These are phyloP conservation scores for Drosophila obscura DNA, from an alignment of 1,140 invertebrate genomes.

Conservation along the genomic window DNA sequence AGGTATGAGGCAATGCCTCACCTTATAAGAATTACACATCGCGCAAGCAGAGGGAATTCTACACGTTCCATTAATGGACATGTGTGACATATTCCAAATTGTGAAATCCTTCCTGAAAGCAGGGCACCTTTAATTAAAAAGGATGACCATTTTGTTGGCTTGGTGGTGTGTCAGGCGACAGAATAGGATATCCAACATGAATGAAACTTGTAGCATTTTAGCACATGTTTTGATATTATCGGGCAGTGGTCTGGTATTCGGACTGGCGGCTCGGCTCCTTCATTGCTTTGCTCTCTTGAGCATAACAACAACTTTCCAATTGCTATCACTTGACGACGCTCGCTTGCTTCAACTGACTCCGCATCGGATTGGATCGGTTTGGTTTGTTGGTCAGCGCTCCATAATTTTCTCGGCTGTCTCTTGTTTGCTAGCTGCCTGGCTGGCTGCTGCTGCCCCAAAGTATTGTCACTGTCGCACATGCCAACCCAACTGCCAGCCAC, in stretches of 20 bases:
- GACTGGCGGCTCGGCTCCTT: slow-evolving; percentile 28
- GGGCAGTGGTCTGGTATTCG: slow-evolving; percentile 3
- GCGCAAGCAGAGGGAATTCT: background rate
- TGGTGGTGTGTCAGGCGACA: no score
- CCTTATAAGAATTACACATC: background rate
- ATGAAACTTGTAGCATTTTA: no score
- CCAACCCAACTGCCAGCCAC: slow-evolving; percentile 59
- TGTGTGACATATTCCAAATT: no score
- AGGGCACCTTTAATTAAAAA: no score
- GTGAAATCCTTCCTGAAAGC: no score
- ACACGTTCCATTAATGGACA: no score
- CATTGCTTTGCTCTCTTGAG: slow-evolving; percentile 42
- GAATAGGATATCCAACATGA: no score
- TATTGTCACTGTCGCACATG: slow-evolving; percentile 51
- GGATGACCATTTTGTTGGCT: no score
- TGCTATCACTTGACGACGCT: slow-evolving; percentile 21
- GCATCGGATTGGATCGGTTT: no score
- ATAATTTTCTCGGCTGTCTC: slow-evolving; percentile 62
- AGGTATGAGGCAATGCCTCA: background rate
- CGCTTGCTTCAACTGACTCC: no score
- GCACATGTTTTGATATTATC: no score
- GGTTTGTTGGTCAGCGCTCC: slow-evolving; percentile 63
- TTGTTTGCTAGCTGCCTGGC: slow-evolving; percentile 36
- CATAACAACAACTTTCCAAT: slow-evolving; percentile 78
- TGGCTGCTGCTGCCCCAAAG: slow-evolving; percentile 52